These are phyloP conservation scores for Dendrocincla fuliginosa DNA, from an alignment of 2,797 vertebrate species.

Conservation along the genomic window DNA sequence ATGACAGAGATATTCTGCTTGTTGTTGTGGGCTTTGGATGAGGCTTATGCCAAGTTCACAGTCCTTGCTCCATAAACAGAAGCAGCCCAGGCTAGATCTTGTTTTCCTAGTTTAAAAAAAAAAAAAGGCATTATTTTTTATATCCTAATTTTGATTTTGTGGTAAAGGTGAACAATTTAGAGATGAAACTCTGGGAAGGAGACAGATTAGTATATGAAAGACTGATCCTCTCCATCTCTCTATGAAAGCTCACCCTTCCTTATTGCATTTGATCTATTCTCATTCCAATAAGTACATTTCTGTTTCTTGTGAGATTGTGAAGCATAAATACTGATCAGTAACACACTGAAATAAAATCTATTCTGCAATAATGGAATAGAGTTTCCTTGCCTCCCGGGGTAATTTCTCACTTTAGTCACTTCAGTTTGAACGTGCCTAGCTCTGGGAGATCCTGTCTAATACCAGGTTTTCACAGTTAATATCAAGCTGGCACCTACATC, in stretches of 20 bases:
- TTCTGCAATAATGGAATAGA: background rate
- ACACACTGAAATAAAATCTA: slow-evolving; percentile 23
- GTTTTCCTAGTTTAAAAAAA: background rate
- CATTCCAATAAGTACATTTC: background rate
- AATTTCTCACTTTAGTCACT: slow-evolving; percentile 4
- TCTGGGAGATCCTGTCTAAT: background rate
- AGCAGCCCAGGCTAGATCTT: background rate
- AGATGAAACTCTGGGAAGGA: background rate
- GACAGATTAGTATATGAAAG: background rate
- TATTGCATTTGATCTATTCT: background rate
- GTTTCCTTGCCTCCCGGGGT: background rate
- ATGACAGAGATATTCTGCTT: background rate
- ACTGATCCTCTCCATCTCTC: background rate
- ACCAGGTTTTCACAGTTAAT: background rate
- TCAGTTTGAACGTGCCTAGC: background rate
- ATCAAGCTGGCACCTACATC: background rate
- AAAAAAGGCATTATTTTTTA: background rate
- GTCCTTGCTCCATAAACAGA: background rate
- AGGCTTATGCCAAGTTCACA: background rate
- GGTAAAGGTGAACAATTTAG: background rate
- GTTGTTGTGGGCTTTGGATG: background rate
- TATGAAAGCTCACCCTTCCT: background rate
- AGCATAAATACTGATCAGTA: background rate
- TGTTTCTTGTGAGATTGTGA: background rate
- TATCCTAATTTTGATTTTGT: background rate